Percentiles rank a stretch among this genome's conserved stretches.
These are phyloP conservation scores for Punctoribates punctum DNA, from an alignment of 2,888 invertebrate genomes.

Conservation along the genomic window DNA sequence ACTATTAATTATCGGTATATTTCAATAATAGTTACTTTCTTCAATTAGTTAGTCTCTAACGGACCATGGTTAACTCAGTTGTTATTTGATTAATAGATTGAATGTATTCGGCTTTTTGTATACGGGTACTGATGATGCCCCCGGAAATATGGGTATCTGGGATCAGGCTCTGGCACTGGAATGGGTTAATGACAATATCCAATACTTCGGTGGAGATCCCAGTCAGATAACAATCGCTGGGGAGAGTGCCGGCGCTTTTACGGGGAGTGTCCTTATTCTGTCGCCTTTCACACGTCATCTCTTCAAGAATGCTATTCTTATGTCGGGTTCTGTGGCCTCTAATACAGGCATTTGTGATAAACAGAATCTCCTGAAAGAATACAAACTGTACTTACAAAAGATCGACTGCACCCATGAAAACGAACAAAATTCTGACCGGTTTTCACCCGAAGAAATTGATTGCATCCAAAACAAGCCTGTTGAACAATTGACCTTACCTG, in stretches of 20 bases:
- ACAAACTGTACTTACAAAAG: no score
- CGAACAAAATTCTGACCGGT: no score
- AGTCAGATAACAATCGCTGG: constrained; percentile 30
- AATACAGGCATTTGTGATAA: constrained; percentile 31
- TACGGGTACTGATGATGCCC: constrained; percentile 31
- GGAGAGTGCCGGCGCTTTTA: constrained; percentile 35
- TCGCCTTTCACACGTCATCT: constrained; percentile 18
- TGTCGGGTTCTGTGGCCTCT: constrained; percentile 29
- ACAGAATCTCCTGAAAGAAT: neutral
- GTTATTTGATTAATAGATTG: neutral
- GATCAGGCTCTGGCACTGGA: constrained; percentile 38
- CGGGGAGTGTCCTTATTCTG: constrained; percentile 28
- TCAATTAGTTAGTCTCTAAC: no score
- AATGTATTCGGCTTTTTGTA: constrained; percentile 35
- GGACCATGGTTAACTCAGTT: neutral
- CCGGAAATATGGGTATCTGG: constrained; percentile 38
- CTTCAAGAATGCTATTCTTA: constrained; percentile 18
- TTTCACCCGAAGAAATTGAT: no score
- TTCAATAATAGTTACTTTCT: neutral
- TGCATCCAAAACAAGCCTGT: no score
- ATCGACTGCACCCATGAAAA: no score
- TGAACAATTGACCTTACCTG: no score
- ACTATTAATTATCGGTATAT: constrained; percentile 30
- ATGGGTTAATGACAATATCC: constrained; percentile 39
- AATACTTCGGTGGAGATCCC: constrained; percentile 40